A percentile compares a stretch with the other conserved stretches of the same genome.
These are phyloP conservation scores for Ecdyonurus torrentis DNA, from an alignment of 2,888 invertebrate genomes.

Conservation along the genomic window DNA sequence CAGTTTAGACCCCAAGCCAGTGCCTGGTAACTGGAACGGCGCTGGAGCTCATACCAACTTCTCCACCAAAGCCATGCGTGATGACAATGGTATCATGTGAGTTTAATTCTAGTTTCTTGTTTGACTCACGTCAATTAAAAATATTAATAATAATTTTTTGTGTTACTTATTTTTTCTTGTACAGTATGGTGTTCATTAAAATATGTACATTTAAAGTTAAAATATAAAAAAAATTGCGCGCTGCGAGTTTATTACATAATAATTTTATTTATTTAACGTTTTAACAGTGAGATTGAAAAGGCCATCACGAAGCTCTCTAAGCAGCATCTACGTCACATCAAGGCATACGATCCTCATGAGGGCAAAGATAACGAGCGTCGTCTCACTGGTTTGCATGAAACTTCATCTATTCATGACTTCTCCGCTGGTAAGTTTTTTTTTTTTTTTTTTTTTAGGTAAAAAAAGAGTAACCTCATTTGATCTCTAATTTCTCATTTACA, in stretches of 20 bases:
- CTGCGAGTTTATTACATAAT: too few relatives aligned
- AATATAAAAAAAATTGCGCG: too few relatives aligned
- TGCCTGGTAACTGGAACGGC: conserved; percentile 80
- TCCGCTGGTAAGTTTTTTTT: conserved; percentile 48
- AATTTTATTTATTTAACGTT: too few relatives aligned
- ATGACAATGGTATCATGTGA: conserved; percentile 56
- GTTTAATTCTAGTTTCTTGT: conserved; percentile 18
- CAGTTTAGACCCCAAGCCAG: conserved; percentile 60
- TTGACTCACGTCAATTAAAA: too few relatives aligned
- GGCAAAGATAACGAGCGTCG: conserved; percentile 94
- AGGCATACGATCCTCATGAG: conserved; percentile 88
- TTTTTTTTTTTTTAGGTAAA: too few relatives aligned
- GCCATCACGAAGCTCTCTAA: conserved; percentile 91
- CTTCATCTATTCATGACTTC: conserved; percentile 93
- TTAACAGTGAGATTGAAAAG: conserved; percentile 73
- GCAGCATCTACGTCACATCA: conserved; percentile 84
- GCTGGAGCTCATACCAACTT: conserved; percentile 92
- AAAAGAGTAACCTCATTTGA: not conserved
- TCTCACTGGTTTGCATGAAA: conserved; percentile 88
- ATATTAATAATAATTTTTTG: too few relatives aligned
- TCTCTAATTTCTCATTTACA: not conserved
- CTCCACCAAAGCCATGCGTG: conserved; percentile 83
- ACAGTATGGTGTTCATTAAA: too few relatives aligned
- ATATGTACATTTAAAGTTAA: too few relatives aligned
- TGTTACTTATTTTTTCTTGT: too few relatives aligned